A percentile compares a stretch with the other conserved stretches of the same genome.
Conservation (phyloP, 2,888 invertebrate genomes). For the Lasioglossum lativentre region DNA sequence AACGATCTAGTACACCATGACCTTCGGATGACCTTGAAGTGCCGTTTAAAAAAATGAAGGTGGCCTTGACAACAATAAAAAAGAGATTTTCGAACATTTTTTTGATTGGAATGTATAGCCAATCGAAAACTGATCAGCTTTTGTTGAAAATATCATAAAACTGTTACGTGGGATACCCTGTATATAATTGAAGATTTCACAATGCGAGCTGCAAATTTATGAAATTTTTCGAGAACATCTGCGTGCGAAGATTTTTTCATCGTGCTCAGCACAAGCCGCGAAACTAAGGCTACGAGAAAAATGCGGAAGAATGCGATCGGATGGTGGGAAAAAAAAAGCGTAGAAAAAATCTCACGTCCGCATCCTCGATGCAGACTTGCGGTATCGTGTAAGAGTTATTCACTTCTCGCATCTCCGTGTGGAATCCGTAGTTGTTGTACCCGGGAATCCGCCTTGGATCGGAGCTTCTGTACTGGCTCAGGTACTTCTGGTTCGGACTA, state of each 20-base stretch:
- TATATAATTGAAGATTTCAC: too few species aligned
- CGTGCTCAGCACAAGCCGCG: neutral
- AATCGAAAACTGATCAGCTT: too few species aligned
- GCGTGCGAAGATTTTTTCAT: neutral
- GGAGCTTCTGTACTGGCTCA: conserved; percentile 44
- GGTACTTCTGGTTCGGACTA: conserved; percentile 72
- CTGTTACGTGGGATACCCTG: too few species aligned
- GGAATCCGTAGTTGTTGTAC: conserved; percentile 81
- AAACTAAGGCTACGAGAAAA: neutral
- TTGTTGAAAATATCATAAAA: too few species aligned
- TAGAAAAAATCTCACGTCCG: conserved; percentile 72
- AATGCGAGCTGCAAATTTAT: neutral
- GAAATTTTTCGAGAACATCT: neutral
- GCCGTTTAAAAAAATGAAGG: too few species aligned
- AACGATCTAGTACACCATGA: too few species aligned
- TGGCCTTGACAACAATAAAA: too few species aligned
- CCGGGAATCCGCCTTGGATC: conserved; percentile 72
- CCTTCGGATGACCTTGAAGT: too few species aligned
- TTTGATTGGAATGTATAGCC: too few species aligned
- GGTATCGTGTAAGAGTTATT: conserved; percentile 79
- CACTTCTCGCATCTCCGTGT: conserved; percentile 80
- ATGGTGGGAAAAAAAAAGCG: neutral
- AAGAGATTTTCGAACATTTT: too few species aligned
- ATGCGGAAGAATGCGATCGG: neutral
- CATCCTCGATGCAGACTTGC: conserved; percentile 77